Evolutionary conservation across 2,113 vertebrate genomes (phyloP).

Genomic region (Jaculus jaculus): DNA sequence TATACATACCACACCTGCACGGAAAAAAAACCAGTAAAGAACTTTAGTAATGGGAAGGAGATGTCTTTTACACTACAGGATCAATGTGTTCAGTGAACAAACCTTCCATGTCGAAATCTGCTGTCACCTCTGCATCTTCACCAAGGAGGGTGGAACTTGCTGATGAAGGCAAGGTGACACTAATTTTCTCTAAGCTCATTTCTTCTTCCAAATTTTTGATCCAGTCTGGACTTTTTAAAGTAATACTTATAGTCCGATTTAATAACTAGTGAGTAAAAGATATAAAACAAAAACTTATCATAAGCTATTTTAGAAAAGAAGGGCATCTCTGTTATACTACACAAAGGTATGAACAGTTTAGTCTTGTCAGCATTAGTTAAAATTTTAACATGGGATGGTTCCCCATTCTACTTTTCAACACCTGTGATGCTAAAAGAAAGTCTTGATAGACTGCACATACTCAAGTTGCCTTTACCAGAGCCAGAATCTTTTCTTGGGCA

Average conservation of each 20-base stretch:
- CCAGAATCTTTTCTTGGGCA: neutral
- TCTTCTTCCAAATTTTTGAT: slow-evolving; percentile 96
- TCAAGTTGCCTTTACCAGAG: neutral
- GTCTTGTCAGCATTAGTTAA: neutral
- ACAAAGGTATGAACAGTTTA: neutral
- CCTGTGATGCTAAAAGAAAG: neutral
- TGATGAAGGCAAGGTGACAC: slow-evolving; percentile 90
- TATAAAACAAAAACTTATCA: neutral
- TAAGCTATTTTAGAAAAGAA: slow-evolving; percentile 5
- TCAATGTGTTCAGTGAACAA: slow-evolving; percentile 39
- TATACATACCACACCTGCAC: too few relatives aligned
- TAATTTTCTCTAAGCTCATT: slow-evolving; percentile 95
- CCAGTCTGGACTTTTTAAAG: slow-evolving; percentile 96
- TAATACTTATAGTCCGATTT: slow-evolving; percentile 91
- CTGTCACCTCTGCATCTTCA: slow-evolving; percentile 93
- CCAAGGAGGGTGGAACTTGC: slow-evolving; percentile 96
- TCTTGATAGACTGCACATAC: neutral
- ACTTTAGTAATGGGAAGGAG: neutral
- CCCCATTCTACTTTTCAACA: neutral
- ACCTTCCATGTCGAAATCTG: slow-evolving; percentile 99
- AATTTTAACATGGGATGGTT: neutral
- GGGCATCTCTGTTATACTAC: neutral
- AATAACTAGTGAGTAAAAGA: slow-evolving; percentile 86
- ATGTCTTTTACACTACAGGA: slow-evolving; percentile 11
- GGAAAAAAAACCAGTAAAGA: too few relatives aligned